Evolutionary conservation across 2,113 vertebrate genomes (phyloP).

Genomic region (Psilopsiagon aurifrons): DNA sequence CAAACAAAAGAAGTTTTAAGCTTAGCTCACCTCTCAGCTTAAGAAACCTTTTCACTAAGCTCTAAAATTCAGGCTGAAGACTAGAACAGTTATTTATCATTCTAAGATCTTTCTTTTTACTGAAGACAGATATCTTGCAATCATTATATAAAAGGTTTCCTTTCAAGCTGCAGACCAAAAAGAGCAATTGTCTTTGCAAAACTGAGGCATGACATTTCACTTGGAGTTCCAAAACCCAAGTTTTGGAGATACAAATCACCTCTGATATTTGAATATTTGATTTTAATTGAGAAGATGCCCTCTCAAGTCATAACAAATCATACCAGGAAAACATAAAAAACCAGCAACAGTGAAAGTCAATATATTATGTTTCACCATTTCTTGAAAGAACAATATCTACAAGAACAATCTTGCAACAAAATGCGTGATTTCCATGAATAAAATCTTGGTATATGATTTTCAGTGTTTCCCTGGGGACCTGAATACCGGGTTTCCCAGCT

Average conservation of each 20-base stretch:
- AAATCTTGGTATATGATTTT: neutral
- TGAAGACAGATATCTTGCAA: neutral
- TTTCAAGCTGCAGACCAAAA: neutral
- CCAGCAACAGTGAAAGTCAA: neutral
- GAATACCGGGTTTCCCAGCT: neutral
- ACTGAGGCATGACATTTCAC: neutral
- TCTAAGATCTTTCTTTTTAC: neutral
- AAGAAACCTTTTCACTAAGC: neutral
- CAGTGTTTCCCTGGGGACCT: neutral
- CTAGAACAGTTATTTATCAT: neutral
- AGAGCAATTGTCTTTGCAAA: rapidly evolving
- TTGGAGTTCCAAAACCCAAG: neutral
- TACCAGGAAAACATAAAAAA: neutral
- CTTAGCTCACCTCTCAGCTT: neutral
- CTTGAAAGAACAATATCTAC: neutral
- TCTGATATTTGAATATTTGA: neutral
- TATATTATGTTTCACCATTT: neutral
- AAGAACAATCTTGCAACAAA: neutral
- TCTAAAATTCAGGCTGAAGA: neutral
- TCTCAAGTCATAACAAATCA: neutral
- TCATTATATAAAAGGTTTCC: neutral
- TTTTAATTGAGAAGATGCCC: neutral
- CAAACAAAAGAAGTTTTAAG: neutral
- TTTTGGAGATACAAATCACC: neutral
- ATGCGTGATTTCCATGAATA: rapidly evolving